phyloP scores from a whole-genome alignment of 2,113 vertebrate species.

The Toxotes chatareus region DNA sequence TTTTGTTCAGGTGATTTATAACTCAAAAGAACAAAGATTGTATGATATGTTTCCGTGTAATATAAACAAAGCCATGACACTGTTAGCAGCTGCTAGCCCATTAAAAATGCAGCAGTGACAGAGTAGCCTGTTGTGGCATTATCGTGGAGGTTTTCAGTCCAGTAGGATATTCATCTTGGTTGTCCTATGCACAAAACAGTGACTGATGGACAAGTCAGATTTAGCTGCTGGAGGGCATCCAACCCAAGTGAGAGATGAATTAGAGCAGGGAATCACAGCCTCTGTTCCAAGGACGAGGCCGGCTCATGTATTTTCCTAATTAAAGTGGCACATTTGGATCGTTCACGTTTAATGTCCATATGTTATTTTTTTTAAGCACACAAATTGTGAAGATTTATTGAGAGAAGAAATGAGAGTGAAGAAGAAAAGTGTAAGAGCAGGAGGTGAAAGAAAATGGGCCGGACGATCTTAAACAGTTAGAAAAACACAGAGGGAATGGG shows the following conservation, averaged over 20 bases:
- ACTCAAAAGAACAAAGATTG: neutral
- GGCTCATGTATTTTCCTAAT: constrained; percentile 38
- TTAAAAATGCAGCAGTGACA: constrained; percentile 23
- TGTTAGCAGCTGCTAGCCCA: constrained; percentile 3
- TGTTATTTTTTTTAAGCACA: constrained; percentile 6
- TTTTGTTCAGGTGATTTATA: constrained; percentile 19
- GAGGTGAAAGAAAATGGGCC: neutral
- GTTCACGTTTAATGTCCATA: constrained; percentile 10
- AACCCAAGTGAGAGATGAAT: constrained; percentile 48
- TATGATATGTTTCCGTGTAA: neutral
- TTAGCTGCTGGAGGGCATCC: constrained; percentile 47
- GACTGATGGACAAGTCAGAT: constrained; percentile 54
- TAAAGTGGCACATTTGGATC: constrained; percentile 38
- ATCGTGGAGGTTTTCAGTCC: constrained; percentile 14
- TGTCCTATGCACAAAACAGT: constrained; percentile 24
- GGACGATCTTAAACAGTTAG: neutral
- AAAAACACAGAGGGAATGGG: neutral
- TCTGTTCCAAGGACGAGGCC: constrained; percentile 32
- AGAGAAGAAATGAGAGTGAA: neutral
- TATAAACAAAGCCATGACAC: constrained; percentile 33
- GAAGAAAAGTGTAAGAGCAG: neutral
- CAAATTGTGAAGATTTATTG: constrained; percentile 8
- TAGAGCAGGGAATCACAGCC: constrained; percentile 35
- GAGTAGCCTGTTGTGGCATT: constrained; percentile 21
- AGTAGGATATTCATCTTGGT: constrained; percentile 27